These are phyloP conservation scores for Acomys russatus DNA, from an alignment of 2,797 vertebrate genomes.

Conservation along the genomic window DNA sequence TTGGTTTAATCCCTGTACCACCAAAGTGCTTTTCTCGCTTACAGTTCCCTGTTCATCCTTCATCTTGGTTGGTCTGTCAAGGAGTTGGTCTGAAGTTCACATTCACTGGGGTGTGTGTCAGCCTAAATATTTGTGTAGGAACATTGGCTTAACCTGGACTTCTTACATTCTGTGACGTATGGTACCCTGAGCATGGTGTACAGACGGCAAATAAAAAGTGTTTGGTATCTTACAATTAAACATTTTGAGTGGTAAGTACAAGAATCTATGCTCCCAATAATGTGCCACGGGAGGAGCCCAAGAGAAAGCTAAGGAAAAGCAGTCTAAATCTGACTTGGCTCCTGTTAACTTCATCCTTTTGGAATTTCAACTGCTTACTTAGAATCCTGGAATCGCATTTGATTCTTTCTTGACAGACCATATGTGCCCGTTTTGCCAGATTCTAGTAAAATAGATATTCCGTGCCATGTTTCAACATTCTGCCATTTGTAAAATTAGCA, in stretches of 20 bases:
- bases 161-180: conserved; percentile 20
- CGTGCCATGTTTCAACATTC: conserved; percentile 76
- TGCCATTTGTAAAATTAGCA: conserved; percentile 85
- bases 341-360: conserved; percentile 67
- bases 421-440: conserved; percentile 79
- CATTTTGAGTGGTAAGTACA: conserved; percentile 57
- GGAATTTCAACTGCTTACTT: conserved; percentile 81
- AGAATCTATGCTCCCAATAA: not conserved
- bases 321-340: conserved; percentile 63
- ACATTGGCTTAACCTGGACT: conserved; percentile 44
- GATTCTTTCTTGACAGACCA: conserved; percentile 81
- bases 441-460: conserved; percentile 82
- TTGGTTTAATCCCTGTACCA: not conserved
- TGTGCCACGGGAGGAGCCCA: not conserved
- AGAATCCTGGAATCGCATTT: conserved; percentile 79
- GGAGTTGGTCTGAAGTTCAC: not conserved
- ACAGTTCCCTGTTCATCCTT: not conserved
- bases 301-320: conserved; percentile 52
- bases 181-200: not conserved
- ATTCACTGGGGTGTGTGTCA: not conserved
- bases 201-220: conserved; percentile 35
- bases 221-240: conserved; percentile 57
- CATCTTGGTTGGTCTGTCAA: not conserved
- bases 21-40: not conserved
- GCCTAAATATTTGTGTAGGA: not conserved